Evolutionary conservation across 1,140 invertebrate genomes (phyloP), one percentile per base, ranked within the genome.

Genomic region (Heliconius himera): DNA sequence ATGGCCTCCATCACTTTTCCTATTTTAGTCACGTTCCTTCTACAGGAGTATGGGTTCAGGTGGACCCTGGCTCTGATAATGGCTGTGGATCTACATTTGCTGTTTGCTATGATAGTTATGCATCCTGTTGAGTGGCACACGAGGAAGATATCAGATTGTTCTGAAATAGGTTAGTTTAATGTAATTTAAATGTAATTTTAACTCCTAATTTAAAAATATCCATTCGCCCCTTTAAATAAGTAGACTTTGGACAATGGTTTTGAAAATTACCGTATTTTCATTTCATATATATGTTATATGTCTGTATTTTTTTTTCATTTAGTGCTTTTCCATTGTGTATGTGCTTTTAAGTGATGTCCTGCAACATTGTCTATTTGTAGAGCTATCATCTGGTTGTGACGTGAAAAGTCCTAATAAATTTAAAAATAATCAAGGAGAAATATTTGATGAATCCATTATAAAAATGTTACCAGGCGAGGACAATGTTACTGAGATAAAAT

Each of bases 121-220:
- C 93, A 94, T 76, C 93, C 93, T 6, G 91, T 94, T 33, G 91
- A 94, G 84, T 94, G 93, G 93, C 89, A 94, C 82, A 83, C 91
- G 82, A 78, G 90, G 20, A 86, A 86, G 72, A 75, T 83, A 13
- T 70, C 79, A 2, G 80, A 83, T 38, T 77, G 79, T 22, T 70
- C 76, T 16, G 77, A 75, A 60, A 51, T 38, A 79, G 82, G 82
- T 83, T n/a, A 33, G 78, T 80, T 18, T 70, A 16, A 26, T 16
- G 8, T 29, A 16, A 66, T 51, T 51, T 8, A 51, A 20, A 20
- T n/a, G n/a, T n/a, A n/a, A 13, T 0, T 46, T 16, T 46, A 46
- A 46, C 0, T 46, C 3, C 0, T 1, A 0, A 46, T 13, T 46
- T 46, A 16, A 46, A 16, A 46, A 46, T 46, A 4, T 46, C 13